phyloP scores from a whole-genome alignment of 2,113 vertebrate species.

The Argyrosomus japonicus region DNA sequence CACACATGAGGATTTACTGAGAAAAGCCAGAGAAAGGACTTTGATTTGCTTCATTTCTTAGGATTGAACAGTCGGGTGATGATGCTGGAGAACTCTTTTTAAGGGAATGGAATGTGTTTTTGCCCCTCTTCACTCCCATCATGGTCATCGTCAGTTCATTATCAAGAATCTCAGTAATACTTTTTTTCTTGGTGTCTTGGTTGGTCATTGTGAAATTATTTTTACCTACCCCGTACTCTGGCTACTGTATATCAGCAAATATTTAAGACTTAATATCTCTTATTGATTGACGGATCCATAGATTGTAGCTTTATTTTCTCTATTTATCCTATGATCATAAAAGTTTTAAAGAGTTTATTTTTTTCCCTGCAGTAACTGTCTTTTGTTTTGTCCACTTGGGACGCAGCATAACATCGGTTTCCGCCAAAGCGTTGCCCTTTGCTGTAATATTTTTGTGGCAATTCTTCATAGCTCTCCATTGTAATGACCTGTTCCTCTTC shows the following conservation, averaged over 20 bases:
- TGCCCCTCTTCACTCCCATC: background rate
- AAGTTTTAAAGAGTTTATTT: too few species aligned
- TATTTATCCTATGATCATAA: background rate
- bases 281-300: background rate
- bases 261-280: background rate
- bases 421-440: too few species aligned
- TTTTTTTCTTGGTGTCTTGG: background rate
- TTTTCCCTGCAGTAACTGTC: too few species aligned
- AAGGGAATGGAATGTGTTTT: background rate
- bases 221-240: background rate
- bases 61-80: background rate
- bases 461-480: too few species aligned
- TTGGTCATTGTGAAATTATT: background rate
- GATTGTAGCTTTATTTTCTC: background rate
- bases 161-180: background rate
- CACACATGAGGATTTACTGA: constrained; percentile 19
- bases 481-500: too few species aligned
- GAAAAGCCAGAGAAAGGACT: background rate
- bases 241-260: background rate
- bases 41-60: background rate
- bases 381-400: background rate
- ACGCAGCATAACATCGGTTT: too few species aligned
- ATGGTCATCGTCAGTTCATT: background rate
- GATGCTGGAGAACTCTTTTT: background rate
- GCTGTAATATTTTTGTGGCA: too few species aligned